A percentile compares a stretch with the other conserved stretches of the same genome.
Conservation (phyloP, 2,888 invertebrate genomes). For the Lacanobia wlatinum region DNA sequence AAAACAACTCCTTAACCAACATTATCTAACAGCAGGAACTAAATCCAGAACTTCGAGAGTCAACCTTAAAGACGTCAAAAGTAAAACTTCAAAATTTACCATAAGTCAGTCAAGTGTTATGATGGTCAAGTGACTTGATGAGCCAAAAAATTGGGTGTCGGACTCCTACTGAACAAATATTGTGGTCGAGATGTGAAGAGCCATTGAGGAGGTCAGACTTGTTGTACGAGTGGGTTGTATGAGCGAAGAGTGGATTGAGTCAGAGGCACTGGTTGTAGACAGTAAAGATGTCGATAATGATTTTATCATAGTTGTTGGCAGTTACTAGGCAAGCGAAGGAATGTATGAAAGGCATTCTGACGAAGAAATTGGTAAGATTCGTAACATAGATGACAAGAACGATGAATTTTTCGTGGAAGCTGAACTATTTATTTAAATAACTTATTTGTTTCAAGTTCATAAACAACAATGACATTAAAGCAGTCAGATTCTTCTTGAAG, state of each 20-base stretch:
- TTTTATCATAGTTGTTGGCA: slow-evolving; percentile 1
- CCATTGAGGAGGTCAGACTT: slow-evolving; percentile 64
- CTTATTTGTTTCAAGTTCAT: neutral
- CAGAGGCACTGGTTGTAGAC: slow-evolving; percentile 5
- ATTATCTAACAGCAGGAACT: slow-evolving; percentile 32
- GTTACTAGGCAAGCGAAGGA: neutral
- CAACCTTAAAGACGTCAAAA: slow-evolving; percentile 45
- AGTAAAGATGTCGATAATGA: slow-evolving; percentile 12
- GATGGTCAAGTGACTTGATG: slow-evolving; percentile 70
- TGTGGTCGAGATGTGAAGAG: slow-evolving; percentile 68
- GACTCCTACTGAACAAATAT: slow-evolving; percentile 75
- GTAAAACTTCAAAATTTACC: slow-evolving; percentile 61
- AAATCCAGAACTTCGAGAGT: slow-evolving; percentile 31
- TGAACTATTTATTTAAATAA: neutral
- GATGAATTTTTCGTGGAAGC: too few species aligned
- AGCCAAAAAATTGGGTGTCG: slow-evolving; percentile 74
- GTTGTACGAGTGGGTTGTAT: slow-evolving; percentile 48
- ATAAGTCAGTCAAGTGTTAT: slow-evolving; percentile 75
- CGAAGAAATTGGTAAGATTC: neutral
- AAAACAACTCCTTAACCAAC: neutral
- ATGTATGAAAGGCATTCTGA: neutral
- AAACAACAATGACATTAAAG: neutral
- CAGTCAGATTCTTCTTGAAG: neutral
- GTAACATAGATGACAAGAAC: neutral
- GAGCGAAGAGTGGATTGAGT: slow-evolving; percentile 32